Evolutionary conservation across 1,140 invertebrate species (phyloP), one percentile per base, ranked within the genome.

Genomic region (Lepidurus apus): DNA sequence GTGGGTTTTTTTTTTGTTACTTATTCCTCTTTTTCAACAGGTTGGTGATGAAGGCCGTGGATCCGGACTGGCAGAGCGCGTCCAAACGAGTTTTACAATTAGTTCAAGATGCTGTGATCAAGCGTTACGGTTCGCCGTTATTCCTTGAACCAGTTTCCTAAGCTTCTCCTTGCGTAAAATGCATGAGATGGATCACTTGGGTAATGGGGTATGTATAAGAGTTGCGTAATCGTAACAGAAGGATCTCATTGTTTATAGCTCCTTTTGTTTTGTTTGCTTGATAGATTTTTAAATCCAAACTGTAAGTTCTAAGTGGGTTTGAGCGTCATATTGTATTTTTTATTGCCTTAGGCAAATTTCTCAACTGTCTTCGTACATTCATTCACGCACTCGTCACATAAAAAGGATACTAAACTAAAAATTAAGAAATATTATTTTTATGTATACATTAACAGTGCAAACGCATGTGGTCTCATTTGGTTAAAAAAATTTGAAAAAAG

Each of bases 31-130:
- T 65, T 21, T 65, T 8, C 6, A 6, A 65, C 53, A 65, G 53
- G 53, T 65, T 65, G 21, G 53, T 65, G 4, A 65, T 1, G 53
- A 65, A 65, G 21, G 53, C 53, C 21, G 53, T 10, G 21, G 17
- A 65, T 65, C 53, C 53, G 53, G 53, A 65, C 53, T 65, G 53
- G 53, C 53, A 21, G 6, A 65, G 17, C 53, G 13, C 53, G 13
- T 65, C 53, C 21, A 9, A 65, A 65, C 53, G 53, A 65, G 53
- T 65, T 65, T 65, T 65, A 17, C 53, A 65, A 65, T 65, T 65
- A 65, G 53, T 65, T 65, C 53, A 65, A 65, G 53, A 65, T 65
- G 53, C 53, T 17, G 7, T 65, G 53, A 65, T 65, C 21, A 65
- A 65, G 21, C 53, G 53, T 7, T 65, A 65, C 53, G 53, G 53